Conservation (phyloP, 2,888 invertebrate species). For the Melieria picta region DNA sequence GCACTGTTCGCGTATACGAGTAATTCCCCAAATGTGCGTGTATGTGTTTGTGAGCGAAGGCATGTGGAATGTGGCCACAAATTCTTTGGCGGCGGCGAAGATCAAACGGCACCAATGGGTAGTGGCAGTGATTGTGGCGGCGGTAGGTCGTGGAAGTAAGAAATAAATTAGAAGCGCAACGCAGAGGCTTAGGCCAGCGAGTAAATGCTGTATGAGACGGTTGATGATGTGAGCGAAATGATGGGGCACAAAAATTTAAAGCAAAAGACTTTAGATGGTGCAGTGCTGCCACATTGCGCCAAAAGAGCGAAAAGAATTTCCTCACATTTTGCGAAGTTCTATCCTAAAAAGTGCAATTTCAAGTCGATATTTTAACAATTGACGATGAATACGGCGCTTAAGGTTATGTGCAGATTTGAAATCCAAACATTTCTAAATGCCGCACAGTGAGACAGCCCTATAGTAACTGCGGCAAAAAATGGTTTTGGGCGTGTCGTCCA, state of each 20-base stretch:
- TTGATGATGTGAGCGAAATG: slow-evolving; percentile 14
- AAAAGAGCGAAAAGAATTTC: no score
- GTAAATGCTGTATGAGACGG: slow-evolving; percentile 20
- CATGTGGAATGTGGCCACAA: slow-evolving; percentile 34
- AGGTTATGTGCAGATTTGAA: slow-evolving; percentile 11
- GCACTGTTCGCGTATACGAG: slow-evolving; percentile 13
- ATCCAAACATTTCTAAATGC: no score
- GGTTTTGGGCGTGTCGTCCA: no score
- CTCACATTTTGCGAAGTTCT: no score
- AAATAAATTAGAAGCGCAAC: slow-evolving; percentile 25
- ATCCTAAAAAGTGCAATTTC: no score
- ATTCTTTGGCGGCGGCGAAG: slow-evolving; percentile 45
- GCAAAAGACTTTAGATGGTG: no score
- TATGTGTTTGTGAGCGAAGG: slow-evolving; percentile 17
- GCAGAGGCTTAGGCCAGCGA: slow-evolving; percentile 18
- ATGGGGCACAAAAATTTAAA: not conserved
- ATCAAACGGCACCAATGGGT: slow-evolving; percentile 43
- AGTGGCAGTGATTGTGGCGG: slow-evolving; percentile 38
- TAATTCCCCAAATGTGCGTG: slow-evolving; percentile 1
- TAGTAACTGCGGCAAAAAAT: no score
- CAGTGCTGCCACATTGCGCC: no score
- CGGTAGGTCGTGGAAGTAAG: slow-evolving; percentile 44
- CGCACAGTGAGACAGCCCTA: no score
- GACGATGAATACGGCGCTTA: not conserved
- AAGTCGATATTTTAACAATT: no score